Conservation (phyloP, 2,797 vertebrate genomes). For the Lagorchestes hirsutus region DNA sequence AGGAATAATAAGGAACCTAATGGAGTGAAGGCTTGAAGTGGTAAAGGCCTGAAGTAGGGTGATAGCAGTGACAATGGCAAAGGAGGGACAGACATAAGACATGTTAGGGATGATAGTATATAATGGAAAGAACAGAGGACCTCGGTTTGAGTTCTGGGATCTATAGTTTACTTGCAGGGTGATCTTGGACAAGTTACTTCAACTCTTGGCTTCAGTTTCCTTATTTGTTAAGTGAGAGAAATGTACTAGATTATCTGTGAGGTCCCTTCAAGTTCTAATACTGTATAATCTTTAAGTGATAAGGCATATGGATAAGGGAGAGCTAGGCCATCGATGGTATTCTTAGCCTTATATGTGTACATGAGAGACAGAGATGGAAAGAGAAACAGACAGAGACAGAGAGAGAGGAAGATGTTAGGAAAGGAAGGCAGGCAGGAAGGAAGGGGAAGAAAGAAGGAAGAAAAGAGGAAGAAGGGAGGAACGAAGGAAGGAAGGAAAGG, state of each 20-base stretch:
- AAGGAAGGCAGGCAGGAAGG: too few relatives aligned
- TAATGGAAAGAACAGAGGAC: neutral
- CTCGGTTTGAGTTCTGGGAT: neutral
- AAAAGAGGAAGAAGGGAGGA: too few relatives aligned
- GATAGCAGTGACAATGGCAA: neutral
- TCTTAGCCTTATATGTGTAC: neutral
- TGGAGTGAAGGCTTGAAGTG: neutral
- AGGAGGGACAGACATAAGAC: neutral
- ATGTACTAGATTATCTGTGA: neutral
- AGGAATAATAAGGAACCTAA: neutral
- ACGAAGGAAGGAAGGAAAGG: too few relatives aligned
- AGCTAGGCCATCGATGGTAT: neutral
- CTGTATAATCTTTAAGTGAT: neutral
- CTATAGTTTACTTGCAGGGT: neutral
- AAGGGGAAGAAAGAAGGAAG: too few relatives aligned
- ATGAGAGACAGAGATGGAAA: neutral
- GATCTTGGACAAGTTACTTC: neutral
- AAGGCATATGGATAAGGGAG: neutral
- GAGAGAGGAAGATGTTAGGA: fast-evolving
- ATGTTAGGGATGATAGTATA: neutral
- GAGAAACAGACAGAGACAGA: fast-evolving
- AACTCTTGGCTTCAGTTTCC: neutral
- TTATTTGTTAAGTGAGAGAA: neutral
- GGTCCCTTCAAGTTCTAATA: neutral
- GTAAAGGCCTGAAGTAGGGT: neutral